A percentile compares a stretch with the other conserved stretches of the same genome.
phyloP scores from a whole-genome alignment of 2,888 invertebrate genomes.

The Enchytraeus crypticus region DNA sequence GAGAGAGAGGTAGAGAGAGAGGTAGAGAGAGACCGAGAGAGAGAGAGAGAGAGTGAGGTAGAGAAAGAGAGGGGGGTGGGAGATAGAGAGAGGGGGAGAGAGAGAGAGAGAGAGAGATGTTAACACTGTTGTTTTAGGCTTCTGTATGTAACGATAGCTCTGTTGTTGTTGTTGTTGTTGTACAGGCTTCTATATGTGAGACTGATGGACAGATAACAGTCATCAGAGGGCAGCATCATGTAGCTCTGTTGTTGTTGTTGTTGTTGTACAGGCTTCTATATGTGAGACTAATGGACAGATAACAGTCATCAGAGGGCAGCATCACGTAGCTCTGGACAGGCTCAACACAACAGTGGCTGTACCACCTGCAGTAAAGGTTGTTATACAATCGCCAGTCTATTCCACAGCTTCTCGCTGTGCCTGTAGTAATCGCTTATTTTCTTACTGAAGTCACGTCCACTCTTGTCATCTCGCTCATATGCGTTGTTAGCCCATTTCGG shows the following conservation, averaged over 20 bases:
- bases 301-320: constrained; percentile 61
- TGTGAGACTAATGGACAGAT: constrained; percentile 54
- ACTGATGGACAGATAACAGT: constrained; percentile 53
- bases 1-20: no score
- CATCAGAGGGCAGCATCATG: constrained; percentile 63
- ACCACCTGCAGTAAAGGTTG: constrained; percentile 44
- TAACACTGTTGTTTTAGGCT: no score
- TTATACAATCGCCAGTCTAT: constrained; percentile 34
- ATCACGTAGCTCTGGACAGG: constrained; percentile 59
- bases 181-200: constrained; percentile 53
- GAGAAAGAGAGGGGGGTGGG: no score
- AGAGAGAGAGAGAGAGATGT: not conserved
- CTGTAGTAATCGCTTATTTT: no score
- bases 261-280: constrained; percentile 49
- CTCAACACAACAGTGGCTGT: constrained; percentile 55
- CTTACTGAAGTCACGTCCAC: no score
- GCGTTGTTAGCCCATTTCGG: no score
- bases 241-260: constrained; percentile 7
- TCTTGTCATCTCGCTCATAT: no score
- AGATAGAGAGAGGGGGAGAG: no score
- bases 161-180: constrained; percentile 13
- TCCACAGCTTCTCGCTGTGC: no score
- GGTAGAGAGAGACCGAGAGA: no score
- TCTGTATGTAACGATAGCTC: no score
- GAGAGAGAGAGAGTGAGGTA: no score